phyloP scores from a whole-genome alignment of 2,888 invertebrate species.

The Troides oblongomaculatus region DNA sequence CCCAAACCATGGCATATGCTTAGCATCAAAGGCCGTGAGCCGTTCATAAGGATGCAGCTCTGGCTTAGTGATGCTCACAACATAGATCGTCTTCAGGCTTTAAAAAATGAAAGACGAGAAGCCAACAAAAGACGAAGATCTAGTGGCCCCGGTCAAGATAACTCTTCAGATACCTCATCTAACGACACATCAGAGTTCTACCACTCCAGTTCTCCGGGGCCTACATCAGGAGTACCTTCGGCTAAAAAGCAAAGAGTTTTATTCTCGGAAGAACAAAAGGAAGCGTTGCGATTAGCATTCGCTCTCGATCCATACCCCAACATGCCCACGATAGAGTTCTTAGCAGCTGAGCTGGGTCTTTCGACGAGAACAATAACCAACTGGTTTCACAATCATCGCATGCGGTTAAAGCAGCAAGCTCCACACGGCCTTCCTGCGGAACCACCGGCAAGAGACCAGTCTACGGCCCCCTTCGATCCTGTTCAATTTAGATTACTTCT shows the following conservation, averaged over 20 bases:
- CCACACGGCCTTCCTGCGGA: constrained; percentile 88
- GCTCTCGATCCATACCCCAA: constrained; percentile 98
- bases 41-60: constrained; percentile 97
- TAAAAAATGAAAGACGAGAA: constrained; percentile 94
- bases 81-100: constrained; percentile 93
- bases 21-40: constrained; percentile 97
- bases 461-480: constrained; percentile 91
- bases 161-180: constrained; percentile 92
- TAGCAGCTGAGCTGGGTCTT: constrained; percentile 93
- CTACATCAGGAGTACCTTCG: constrained; percentile 87
- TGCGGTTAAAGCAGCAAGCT: constrained; percentile 96
- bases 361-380: constrained; percentile 98
- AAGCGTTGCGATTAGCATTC: constrained; percentile 95
- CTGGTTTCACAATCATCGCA: constrained; percentile 99
- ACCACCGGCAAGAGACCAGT: constrained; percentile 87
- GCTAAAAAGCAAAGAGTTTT: constrained; percentile 96
- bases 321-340: constrained; percentile 96
- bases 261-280: constrained; percentile 99
- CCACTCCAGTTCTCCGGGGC: constrained; percentile 90
- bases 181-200: constrained; percentile 94
- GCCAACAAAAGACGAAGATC: constrained; percentile 94
- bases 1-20: constrained; percentile 99
- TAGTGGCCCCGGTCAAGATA: constrained; percentile 90
- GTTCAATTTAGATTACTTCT: constrained; percentile 93
- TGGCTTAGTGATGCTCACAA: constrained; percentile 98